Conservation (phyloP, 2,113 vertebrate species). For the Ia io region DNA sequence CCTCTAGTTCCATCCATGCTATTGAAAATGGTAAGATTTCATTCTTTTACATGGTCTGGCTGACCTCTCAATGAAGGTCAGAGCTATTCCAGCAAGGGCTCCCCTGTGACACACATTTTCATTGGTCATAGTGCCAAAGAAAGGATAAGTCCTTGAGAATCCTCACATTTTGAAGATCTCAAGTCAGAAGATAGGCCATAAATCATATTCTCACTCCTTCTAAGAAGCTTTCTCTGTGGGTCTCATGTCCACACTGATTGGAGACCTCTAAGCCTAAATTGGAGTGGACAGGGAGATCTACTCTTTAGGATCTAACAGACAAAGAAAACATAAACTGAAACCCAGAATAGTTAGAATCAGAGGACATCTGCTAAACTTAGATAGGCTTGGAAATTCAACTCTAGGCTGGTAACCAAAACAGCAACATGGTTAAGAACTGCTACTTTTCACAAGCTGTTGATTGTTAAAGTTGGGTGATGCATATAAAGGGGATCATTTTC, state of each 20-base stretch:
- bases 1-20: not conserved
- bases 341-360: not conserved
- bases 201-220: not conserved
- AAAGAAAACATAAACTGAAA: conserved; percentile 23
- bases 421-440: not conserved
- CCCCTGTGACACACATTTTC: not conserved
- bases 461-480: not conserved
- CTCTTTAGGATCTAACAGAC: not conserved
- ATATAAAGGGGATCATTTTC: not conserved
- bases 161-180: conserved; percentile 7
- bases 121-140: not conserved
- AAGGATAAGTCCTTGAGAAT: not conserved
- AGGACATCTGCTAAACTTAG: not conserved
- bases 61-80: not conserved
- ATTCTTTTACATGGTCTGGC: not conserved
- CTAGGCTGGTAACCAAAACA: not conserved
- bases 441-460: not conserved
- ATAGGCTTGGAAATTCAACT: not conserved
- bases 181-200: not conserved
- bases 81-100: not conserved
- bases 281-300: not conserved
- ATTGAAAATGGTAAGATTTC: not conserved
- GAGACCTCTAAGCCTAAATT: not conserved
- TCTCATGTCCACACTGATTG: not conserved
- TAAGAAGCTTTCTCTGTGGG: not conserved